Conservation (phyloP, 1,140 invertebrate species). For the Brachionus calyciflorus region DNA sequence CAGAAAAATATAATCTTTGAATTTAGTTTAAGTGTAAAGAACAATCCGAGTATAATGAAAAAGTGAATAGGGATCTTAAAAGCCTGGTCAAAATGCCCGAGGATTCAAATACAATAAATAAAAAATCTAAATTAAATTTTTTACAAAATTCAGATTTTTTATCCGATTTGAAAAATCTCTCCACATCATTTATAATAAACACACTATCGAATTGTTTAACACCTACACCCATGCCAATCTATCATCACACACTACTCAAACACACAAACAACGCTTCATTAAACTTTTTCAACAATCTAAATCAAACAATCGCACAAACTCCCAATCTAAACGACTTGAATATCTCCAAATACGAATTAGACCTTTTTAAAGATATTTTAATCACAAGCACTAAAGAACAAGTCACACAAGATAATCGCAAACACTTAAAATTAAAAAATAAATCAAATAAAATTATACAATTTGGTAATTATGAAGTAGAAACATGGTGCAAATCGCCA, state of each 20-base stretch:
- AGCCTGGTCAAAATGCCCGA: not conserved
- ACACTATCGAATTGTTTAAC: constrained; percentile 31
- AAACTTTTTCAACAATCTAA: constrained; percentile 12
- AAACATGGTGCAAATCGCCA: constrained; percentile 98
- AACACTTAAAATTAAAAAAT: constrained; percentile 9
- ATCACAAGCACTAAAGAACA: constrained; percentile 3
- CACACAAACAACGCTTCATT: not conserved
- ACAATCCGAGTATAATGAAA: not conserved
- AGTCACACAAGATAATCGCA: not conserved
- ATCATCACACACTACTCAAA: not conserved
- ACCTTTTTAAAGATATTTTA: constrained; percentile 41
- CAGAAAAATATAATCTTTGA: constrained; percentile 21
- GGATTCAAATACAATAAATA: not conserved
- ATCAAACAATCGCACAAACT: constrained; percentile 13
- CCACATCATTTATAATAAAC: constrained; percentile 33
- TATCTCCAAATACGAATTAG: constrained; percentile 22
- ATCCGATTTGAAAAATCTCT: constrained; percentile 20
- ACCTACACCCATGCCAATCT: constrained; percentile 2
- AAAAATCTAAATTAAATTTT: constrained; percentile 21
- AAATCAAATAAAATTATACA: constrained; percentile 66
- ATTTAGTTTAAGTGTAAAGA: not conserved
- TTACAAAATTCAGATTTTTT: not conserved
- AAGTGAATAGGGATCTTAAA: constrained; percentile 12
- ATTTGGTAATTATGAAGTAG: constrained; percentile 93
- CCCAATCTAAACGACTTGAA: constrained; percentile 22